Percentiles rank a stretch among this genome's conserved stretches.
Evolutionary conservation across 2,888 invertebrate species (phyloP).

Genomic region (Drosophila borealis): DNA sequence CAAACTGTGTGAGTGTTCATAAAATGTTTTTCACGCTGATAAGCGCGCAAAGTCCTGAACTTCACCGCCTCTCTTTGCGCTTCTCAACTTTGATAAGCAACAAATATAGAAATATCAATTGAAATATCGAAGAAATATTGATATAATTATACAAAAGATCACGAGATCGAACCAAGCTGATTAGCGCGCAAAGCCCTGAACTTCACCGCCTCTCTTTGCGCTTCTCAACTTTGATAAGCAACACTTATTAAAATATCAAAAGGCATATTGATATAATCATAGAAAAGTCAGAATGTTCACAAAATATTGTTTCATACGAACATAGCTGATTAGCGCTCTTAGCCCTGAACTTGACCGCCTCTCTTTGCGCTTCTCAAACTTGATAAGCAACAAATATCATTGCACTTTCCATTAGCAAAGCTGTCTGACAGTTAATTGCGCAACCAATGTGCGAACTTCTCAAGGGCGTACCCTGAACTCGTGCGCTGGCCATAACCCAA

Average conservation of each 20-base stretch:
- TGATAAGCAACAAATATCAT: slow-evolving; percentile 15
- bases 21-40: background rate
- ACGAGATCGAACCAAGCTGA: background rate
- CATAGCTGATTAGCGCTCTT: slow-evolving; percentile 9
- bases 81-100: background rate
- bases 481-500: slow-evolving; percentile 38
- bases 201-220: background rate
- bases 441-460: slow-evolving; percentile 12
- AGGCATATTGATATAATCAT: too few species aligned
- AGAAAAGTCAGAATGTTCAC: too few species aligned
- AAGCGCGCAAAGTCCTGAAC: too few species aligned
- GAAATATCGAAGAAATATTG: background rate
- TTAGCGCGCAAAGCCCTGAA: background rate
- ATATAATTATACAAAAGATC: too few species aligned
- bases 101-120: too few species aligned
- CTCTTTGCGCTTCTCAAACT: slow-evolving; percentile 14
- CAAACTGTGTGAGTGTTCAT: too few species aligned
- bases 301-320: too few species aligned
- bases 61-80: background rate
- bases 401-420: slow-evolving; percentile 47
- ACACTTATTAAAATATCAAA: background rate
- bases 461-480: slow-evolving; percentile 45
- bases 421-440: slow-evolving; percentile 17
- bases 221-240: background rate
- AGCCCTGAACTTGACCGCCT: slow-evolving; percentile 40